Evolutionary conservation across 2,888 invertebrate genomes (phyloP).

Genomic region (Mesochorus sp.): DNA sequence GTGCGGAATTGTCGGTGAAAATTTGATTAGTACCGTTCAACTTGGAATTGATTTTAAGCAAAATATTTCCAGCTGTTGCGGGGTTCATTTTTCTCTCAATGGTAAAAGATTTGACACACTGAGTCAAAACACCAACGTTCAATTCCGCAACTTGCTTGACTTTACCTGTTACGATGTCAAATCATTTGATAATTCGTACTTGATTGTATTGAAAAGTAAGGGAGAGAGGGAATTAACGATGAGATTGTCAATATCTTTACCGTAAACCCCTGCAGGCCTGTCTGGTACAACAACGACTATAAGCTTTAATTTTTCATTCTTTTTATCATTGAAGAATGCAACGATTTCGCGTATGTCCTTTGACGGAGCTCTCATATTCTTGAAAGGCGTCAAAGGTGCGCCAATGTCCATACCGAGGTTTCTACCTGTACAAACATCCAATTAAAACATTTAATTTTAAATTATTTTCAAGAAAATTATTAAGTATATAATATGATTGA

Average conservation of each 20-base stretch:
- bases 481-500: too few species aligned
- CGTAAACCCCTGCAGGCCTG: constrained; percentile 82
- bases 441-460: too few species aligned
- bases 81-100: constrained; percentile 81
- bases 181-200: not conserved
- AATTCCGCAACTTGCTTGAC: constrained; percentile 89
- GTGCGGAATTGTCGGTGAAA: too few species aligned
- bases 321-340: constrained; percentile 67
- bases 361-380: constrained; percentile 39
- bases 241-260: constrained; percentile 69
- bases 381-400: constrained; percentile 66
- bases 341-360: constrained; percentile 62
- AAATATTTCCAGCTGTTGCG: constrained; percentile 87
- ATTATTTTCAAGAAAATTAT: too few species aligned
- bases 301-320: constrained; percentile 81
- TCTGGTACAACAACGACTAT: constrained; percentile 86
- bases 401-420: constrained; percentile 74
- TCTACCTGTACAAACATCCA: constrained; percentile 55
- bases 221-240: not conserved
- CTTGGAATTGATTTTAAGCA: constrained; percentile 92
- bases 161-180: constrained; percentile 76
- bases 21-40: constrained; percentile 91
- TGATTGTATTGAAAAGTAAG: not conserved
- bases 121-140: constrained; percentile 87
- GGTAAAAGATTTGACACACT: constrained; percentile 86